Conservation (phyloP, 2,888 invertebrate species). For the Smittia aterrima region DNA sequence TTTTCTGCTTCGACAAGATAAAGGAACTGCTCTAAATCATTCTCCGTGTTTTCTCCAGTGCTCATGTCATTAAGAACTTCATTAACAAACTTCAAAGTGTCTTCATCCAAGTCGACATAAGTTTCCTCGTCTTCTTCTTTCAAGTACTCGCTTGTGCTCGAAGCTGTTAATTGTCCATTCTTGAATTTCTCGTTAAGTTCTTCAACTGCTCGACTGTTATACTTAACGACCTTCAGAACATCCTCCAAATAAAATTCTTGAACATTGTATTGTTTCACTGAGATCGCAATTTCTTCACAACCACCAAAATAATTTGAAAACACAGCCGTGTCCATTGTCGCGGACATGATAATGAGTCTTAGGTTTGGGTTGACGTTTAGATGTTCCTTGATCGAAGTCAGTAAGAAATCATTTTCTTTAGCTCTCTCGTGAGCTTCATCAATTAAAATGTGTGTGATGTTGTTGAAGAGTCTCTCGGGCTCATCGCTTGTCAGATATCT, state of each 20-base stretch:
- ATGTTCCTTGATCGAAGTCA: constrained; percentile 79
- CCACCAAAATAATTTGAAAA: constrained; percentile 72
- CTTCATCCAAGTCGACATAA: constrained; percentile 48
- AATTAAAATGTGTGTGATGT: constrained; percentile 82
- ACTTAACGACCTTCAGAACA: constrained; percentile 60
- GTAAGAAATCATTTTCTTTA: constrained; percentile 79
- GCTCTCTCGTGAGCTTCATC: constrained; percentile 97
- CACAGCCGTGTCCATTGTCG: constrained; percentile 80
- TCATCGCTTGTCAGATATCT: constrained; percentile 83
- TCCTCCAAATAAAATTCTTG: constrained; percentile 78
- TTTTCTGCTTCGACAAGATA: constrained; percentile 77
- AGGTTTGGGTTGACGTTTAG: constrained; percentile 68
- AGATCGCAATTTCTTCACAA: constrained; percentile 60
- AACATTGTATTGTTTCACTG: constrained; percentile 73
- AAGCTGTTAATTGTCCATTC: constrained; percentile 46
- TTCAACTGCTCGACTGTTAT: constrained; percentile 38
- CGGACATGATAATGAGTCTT: constrained; percentile 90
- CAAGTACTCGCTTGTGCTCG: constrained; percentile 47
- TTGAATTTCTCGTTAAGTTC: constrained; percentile 42
- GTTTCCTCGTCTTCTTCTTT: constrained; percentile 42
- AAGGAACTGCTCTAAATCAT: constrained; percentile 70
- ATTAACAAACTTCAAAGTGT: constrained; percentile 56
- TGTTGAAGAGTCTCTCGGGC: constrained; percentile 49
- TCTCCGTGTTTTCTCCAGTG: constrained; percentile 60
- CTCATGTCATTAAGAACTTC: constrained; percentile 56